Percentiles rank a stretch among this genome's conserved stretches.
Evolutionary conservation across 2,113 vertebrate species (phyloP).

Genomic region (Copsychus sechellarum): DNA sequence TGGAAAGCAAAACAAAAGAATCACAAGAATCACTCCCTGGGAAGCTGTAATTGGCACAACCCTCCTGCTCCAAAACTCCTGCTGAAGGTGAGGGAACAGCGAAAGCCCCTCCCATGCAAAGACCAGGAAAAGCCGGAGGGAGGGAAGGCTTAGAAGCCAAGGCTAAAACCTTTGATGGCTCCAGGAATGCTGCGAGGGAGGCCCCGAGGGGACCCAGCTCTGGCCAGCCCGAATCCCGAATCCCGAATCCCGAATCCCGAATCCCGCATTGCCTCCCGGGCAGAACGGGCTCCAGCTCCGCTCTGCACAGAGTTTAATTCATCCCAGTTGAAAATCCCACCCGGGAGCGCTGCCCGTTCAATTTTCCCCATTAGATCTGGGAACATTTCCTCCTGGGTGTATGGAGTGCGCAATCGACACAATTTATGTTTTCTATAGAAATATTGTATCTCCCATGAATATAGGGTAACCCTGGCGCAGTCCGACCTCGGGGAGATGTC

Average conservation of each 20-base stretch:
- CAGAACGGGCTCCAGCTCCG: neutral
- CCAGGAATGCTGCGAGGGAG: neutral
- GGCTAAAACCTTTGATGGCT: neutral
- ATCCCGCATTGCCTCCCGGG: neutral
- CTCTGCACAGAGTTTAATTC: neutral
- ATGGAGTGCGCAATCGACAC: neutral
- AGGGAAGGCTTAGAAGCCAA: neutral
- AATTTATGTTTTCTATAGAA: neutral
- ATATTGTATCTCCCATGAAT: neutral
- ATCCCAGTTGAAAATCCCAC: neutral
- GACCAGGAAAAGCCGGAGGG: neutral
- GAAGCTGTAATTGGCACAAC: neutral
- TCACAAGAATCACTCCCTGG: neutral
- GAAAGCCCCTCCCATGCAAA: neutral
- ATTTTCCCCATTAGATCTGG: neutral
- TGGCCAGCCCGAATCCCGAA: accelerated
- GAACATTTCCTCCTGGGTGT: neutral
- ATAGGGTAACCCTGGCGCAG: accelerated
- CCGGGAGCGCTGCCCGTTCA: neutral
- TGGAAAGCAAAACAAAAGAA: constrained; percentile 51
- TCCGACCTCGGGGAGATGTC: neutral
- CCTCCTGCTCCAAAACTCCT: neutral
- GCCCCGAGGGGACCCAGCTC: neutral
- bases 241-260: neutral
- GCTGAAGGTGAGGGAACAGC: neutral